These are phyloP conservation scores for Donacobius atricapilla DNA, from an alignment of 2,113 vertebrate genomes.

Conservation along the genomic window DNA sequence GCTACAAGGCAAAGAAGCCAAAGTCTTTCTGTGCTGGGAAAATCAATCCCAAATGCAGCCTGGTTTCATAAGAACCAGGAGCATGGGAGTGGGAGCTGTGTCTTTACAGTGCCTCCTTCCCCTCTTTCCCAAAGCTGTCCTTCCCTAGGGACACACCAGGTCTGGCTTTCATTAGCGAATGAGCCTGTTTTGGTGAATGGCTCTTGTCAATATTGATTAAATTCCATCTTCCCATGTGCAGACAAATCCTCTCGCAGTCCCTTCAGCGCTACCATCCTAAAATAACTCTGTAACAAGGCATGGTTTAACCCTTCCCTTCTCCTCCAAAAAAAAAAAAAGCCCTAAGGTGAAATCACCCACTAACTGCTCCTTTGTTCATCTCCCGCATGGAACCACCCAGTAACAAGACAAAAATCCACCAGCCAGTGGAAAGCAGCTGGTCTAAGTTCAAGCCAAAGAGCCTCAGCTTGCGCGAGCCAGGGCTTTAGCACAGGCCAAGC, in stretches of 20 bases:
- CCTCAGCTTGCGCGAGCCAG: neutral
- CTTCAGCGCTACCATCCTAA: neutral
- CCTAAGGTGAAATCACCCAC: neutral
- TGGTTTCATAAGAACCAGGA: neutral
- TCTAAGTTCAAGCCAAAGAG: conserved; percentile 50
- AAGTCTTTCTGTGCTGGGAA: neutral
- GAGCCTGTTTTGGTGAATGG: conserved; percentile 15
- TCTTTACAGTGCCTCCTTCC: conserved; percentile 5
- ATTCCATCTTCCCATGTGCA: conserved; percentile 11
- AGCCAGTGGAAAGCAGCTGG: conserved; percentile 62
- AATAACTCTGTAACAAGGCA: neutral
- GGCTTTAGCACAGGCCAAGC: conserved; percentile 29
- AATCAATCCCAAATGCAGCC: neutral
- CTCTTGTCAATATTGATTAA: conserved; percentile 51
- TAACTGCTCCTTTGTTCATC: conserved; percentile 5
- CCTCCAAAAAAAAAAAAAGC: neutral
- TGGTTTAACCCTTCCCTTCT: neutral
- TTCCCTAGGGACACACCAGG: neutral
- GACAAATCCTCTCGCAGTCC: neutral
- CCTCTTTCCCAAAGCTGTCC: neutral
- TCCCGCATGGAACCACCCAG: neutral
- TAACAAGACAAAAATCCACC: conserved; percentile 7
- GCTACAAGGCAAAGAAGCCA: neutral
- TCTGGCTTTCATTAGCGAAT: conserved; percentile 30
- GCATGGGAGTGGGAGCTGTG: neutral